phyloP scores from a whole-genome alignment of 2,888 invertebrate species.

The Sinopyrophorus schimmeli region DNA sequence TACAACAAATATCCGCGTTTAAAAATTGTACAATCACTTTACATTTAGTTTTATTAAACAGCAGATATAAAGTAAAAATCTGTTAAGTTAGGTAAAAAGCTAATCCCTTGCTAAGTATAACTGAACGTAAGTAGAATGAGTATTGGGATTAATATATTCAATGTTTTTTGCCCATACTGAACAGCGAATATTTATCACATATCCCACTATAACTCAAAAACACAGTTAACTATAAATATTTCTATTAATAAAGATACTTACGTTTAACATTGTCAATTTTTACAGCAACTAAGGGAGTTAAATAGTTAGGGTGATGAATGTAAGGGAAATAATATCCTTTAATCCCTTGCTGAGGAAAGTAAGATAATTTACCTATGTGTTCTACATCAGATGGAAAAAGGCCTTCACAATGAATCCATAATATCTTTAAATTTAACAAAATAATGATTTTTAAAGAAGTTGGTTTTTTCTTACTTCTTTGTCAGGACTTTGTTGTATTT shows the following conservation, averaged over 20 bases:
- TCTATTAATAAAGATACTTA: conserved; percentile 30
- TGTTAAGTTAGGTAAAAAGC: too few species aligned
- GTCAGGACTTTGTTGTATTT: conserved; percentile 1
- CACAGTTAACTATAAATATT: neutral
- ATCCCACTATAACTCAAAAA: conserved; percentile 54
- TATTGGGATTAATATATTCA: neutral
- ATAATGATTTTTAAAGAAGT: too few species aligned
- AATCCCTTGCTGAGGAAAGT: conserved; percentile 58
- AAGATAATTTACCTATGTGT: conserved; percentile 61
- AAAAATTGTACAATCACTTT: too few species aligned
- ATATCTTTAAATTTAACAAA: too few species aligned
- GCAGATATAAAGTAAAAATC: too few species aligned
- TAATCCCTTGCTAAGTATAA: conserved; percentile 2
- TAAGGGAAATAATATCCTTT: conserved; percentile 64
- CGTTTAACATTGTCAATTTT: conserved; percentile 51
- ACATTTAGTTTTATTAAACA: too few species aligned
- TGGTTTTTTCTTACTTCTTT: conserved; percentile 1
- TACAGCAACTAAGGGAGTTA: conserved; percentile 66
- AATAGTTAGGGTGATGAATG: conserved; percentile 61
- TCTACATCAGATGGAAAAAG: conserved; percentile 61
- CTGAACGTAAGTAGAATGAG: conserved; percentile 9
- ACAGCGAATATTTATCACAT: conserved; percentile 69
- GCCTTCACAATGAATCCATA: conserved; percentile 61
- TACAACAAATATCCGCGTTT: too few species aligned
- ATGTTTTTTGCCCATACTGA: conserved; percentile 73